Conservation (phyloP, 2,888 invertebrate genomes). For the Eristalinus sepulchralis region DNA sequence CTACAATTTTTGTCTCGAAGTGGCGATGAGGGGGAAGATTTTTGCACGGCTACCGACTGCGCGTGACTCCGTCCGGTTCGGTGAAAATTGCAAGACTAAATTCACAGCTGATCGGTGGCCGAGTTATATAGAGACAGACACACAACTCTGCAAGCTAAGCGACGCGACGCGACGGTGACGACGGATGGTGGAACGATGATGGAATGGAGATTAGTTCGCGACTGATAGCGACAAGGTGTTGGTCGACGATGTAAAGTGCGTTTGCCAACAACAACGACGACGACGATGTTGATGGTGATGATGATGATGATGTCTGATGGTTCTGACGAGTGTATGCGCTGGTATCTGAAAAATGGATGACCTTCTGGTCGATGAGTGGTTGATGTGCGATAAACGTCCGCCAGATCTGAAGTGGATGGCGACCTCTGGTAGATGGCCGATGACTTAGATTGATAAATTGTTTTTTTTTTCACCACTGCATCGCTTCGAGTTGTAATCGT, state of each 20-base stretch:
- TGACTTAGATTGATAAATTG: not conserved
- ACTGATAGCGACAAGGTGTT: not conserved
- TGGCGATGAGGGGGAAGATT: not conserved
- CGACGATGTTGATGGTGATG: not conserved
- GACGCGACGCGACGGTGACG: not conserved
- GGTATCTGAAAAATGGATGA: not conserved
- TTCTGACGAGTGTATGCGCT: not conserved
- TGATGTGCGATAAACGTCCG: not conserved
- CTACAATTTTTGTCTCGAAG: not conserved
- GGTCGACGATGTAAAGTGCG: not conserved
- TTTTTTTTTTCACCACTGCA: not conserved
- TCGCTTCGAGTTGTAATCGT: not conserved
- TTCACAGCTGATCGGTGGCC: conserved; percentile 40
- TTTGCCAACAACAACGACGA: too few relatives aligned
- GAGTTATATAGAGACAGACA: conserved; percentile 46
- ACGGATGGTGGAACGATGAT: not conserved
- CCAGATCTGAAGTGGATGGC: not conserved
- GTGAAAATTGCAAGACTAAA: conserved; percentile 43
- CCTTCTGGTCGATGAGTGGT: not conserved
- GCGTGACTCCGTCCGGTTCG: conserved; percentile 20
- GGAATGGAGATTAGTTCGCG: not conserved
- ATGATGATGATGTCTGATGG: not conserved
- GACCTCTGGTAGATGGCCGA: not conserved
- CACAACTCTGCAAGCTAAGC: not conserved
- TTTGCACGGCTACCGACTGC: not conserved